phyloP scores from a whole-genome alignment of 2,888 invertebrate genomes.

The Melipona beecheii region DNA sequence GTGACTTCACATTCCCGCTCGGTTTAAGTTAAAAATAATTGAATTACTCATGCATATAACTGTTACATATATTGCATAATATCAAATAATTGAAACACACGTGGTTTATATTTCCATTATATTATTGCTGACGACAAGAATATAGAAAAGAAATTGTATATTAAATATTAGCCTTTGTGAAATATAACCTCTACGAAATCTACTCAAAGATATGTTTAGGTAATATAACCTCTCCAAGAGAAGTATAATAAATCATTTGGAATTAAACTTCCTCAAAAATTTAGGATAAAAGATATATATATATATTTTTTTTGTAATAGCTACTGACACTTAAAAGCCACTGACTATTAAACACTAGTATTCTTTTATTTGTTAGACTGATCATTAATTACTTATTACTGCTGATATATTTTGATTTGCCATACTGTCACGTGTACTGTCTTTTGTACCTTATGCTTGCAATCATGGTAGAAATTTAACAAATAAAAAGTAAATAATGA shows the following conservation, averaged over 20 bases:
- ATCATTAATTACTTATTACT: not conserved
- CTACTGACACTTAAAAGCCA: not conserved
- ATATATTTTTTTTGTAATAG: not conserved
- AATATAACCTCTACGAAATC: not conserved
- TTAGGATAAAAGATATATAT: not conserved
- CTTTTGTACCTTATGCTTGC: not conserved
- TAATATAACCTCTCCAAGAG: slow-evolving; percentile 53
- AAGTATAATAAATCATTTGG: not conserved
- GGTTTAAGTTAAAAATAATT: slow-evolving; percentile 53
- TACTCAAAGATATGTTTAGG: slow-evolving; percentile 5
- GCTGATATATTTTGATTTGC: not conserved
- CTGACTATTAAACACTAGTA: not conserved
- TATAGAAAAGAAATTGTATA: slow-evolving; percentile 6
- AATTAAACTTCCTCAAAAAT: not conserved
- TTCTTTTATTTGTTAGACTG: not conserved
- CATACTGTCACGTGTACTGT: not conserved
- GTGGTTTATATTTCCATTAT: slow-evolving; percentile 38
- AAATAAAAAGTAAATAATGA: not conserved
- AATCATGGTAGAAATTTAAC: not conserved
- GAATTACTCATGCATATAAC: slow-evolving; percentile 48
- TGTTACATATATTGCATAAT: slow-evolving; percentile 53
- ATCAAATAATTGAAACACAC: slow-evolving; percentile 51
- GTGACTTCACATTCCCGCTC: slow-evolving; percentile 7
- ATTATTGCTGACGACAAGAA: not conserved
- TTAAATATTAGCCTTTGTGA: not conserved